Base-by-base conservation (phyloP, 2,888 invertebrate species). In the Nomada ruficornis region DNA sequence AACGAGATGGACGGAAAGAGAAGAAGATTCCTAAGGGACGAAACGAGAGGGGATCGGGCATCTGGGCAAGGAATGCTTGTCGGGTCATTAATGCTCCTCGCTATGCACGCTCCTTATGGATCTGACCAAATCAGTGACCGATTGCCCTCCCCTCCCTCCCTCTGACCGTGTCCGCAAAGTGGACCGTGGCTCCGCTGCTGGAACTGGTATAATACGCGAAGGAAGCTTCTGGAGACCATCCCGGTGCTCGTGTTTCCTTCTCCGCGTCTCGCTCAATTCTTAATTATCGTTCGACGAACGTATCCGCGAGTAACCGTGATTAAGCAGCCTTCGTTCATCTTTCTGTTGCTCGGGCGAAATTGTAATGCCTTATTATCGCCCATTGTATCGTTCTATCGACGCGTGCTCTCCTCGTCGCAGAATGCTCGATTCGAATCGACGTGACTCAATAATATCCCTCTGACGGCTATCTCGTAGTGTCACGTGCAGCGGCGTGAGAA, bases 101-200 rank as follows among this genome's bases (percentile, higher is more conserved):
- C 89, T 92, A 91, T 92, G 91, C 91, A 91, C 88, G 89, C 92
- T 92, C 90, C 91, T 91, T 92, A 92, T 91, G 91, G 91, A 92
- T 91, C 92, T 89, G 90, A 91, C 92, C 92, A 91, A 93, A 93
- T 92, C 92, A 91, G 91, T 92, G 93, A 93, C 91, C 93, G 93
- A 93, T 92, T 92, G 91, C 91, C 88, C 87, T 90, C 86, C 83
- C 83, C 72, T 68, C 60, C 70, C 54, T 75, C 57, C 75, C 88
- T 89, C 75, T 60, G 52, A 67, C 68, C 74, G 44, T 42, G 68
- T 54, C 74, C 63, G 79, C 84, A 80, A 83, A 85, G 85, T 87
- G 87, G 82, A 86, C 87, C 85, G 84, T 65, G 36, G 69, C 59
- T 71, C 67, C 65, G 69, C 76, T 59, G 65, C 62, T 59, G 55